phyloP scores from a whole-genome alignment of 1,140 invertebrate species.

The Brachionus paranguensis region DNA sequence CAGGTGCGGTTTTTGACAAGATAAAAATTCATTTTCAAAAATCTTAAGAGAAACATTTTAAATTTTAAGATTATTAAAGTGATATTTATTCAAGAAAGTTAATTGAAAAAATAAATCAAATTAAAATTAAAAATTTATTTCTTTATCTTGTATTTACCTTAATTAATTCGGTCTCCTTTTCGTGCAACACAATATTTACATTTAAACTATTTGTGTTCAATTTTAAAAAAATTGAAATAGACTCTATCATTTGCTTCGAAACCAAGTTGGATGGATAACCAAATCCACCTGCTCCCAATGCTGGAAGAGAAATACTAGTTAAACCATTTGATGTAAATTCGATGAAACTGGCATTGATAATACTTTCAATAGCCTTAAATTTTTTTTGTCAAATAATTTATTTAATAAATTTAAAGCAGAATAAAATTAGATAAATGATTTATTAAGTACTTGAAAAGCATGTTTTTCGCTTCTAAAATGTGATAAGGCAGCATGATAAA shows the following conservation, averaged over 20 bases:
- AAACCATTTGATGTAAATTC: not conserved
- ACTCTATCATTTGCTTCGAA: not conserved
- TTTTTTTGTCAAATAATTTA: too few relatives aligned
- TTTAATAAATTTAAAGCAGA: too few relatives aligned
- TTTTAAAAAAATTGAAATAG: not conserved
- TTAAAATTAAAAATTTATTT: not conserved
- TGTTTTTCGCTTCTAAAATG: not conserved
- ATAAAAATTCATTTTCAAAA: not conserved
- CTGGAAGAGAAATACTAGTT: not conserved
- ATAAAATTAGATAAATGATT: not conserved
- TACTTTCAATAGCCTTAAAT: not conserved
- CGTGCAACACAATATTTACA: constrained; percentile 9
- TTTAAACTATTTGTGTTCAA: not conserved
- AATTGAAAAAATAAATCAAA: not conserved
- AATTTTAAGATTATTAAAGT: not conserved
- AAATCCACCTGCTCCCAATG: constrained; percentile 12
- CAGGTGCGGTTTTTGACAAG: not conserved
- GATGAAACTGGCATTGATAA: not conserved
- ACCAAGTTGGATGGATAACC: not conserved
- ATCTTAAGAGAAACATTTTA: not conserved
- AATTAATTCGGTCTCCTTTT: not conserved
- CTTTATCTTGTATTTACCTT: not conserved
- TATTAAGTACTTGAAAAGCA: not conserved
- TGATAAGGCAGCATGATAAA: not conserved
- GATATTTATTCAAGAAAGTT: too few relatives aligned